Base-by-base conservation (phyloP, 2,113 vertebrate species). In the Rafetus swinhoei region DNA sequence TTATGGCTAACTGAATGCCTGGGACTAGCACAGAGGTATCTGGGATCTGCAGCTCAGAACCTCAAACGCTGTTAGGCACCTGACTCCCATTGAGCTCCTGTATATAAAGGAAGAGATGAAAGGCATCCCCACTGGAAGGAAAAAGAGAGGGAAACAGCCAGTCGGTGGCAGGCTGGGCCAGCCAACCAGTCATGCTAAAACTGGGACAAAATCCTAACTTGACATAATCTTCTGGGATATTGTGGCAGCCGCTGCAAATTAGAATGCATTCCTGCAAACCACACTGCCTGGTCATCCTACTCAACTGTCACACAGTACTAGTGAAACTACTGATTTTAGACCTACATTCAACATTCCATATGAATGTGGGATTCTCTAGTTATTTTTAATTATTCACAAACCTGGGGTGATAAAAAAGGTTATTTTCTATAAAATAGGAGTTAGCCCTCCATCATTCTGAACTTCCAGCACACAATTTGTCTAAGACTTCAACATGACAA, bases 151-250 rank as follows among this genome's bases (percentile, higher is more conserved):
- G 81, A 94, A 59, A 1, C 14, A 90, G 10, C 13, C 39, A 69
- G n/a, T 82, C 53, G 72, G 22, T 16, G 5, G 81, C 60, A 53
- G 57, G 59, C 39, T 94, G 79, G 92, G 85, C 50, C 86, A 91
- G 92, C 83, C 59, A 92, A 13, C 14, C 21, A 80, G 15, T 72
- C 2, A 0, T 82, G 9, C 87, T 81, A 91, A 57, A 94, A 92
- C 14, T 91, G 86, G 88, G 81, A 92, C 72, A 94, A 88, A 94
- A 85, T 85, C 52, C 21, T 88, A 84, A 32, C 85, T 91, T 59
- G 74, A 2, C 24, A 2, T 92, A 90, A 86, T 84, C 45, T 92
- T 14, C 55, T 89, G 86, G 80, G 84, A 84, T 77, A 53, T 39
- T 79, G 6, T 19, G 69, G 82, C 82, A 82, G 62, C 84, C 1